These are phyloP conservation scores for Petaurus breviceps DNA, from an alignment of 2,113 vertebrate genomes.

Conservation along the genomic window DNA sequence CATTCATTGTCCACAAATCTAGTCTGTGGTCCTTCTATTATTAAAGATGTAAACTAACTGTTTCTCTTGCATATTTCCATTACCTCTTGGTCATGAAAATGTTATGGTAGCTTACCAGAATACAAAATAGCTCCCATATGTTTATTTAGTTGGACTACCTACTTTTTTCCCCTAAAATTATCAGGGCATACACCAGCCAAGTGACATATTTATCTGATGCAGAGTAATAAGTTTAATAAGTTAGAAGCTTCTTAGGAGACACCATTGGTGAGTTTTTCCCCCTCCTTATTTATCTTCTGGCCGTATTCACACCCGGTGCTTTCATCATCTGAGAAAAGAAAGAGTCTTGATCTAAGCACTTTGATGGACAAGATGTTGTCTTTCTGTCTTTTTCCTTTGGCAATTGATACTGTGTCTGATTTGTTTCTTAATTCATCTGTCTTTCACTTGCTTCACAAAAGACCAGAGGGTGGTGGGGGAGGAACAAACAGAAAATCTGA, in stretches of 20 bases:
- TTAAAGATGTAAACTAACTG: slow-evolving; percentile 63
- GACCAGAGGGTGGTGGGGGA: slow-evolving; percentile 35
- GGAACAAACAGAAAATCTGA: background rate
- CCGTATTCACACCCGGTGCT: slow-evolving; percentile 16
- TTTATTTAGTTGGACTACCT: slow-evolving; percentile 17
- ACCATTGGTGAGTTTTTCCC: slow-evolving; percentile 22
- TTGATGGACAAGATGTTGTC: slow-evolving; percentile 56
- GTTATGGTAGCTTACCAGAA: slow-evolving; percentile 45
- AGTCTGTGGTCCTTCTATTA: slow-evolving; percentile 39
- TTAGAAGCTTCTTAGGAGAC: background rate
- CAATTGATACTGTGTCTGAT: slow-evolving; percentile 57
- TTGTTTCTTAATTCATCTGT: slow-evolving; percentile 67
- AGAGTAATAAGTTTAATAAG: background rate
- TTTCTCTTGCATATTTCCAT: slow-evolving; percentile 64
- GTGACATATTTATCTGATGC: slow-evolving; percentile 42
- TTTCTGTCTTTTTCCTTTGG: slow-evolving; percentile 57
- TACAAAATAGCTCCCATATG: slow-evolving; percentile 50
- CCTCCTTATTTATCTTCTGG: slow-evolving; percentile 67
- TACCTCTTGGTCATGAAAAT: slow-evolving; percentile 57
- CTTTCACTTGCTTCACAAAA: slow-evolving; percentile 65
- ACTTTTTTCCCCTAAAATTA: background rate
- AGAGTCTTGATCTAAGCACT: slow-evolving; percentile 55
- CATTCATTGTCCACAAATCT: slow-evolving; percentile 56
- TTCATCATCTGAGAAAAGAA: slow-evolving; percentile 45
- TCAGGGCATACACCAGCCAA: slow-evolving; percentile 20